Base-by-base conservation (phyloP, 2,113 vertebrate genomes). In the Laticauda colubrina region DNA sequence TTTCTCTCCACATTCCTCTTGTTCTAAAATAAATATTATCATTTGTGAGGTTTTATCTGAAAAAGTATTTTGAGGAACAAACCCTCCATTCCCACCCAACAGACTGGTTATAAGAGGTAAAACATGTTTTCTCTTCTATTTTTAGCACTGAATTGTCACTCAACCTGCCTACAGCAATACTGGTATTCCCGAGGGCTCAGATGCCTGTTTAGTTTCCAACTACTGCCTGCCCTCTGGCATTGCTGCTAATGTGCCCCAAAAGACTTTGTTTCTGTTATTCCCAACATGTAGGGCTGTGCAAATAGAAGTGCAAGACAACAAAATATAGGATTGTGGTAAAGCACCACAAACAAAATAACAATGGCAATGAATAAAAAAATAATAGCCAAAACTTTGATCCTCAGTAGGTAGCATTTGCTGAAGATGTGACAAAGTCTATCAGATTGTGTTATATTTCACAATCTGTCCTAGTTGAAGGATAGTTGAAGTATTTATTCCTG, bases 191-290 rank as follows among this genome's bases (percentile, higher is more conserved):
- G 88, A 0, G 92, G 92, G 96, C 95, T 2, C 89, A 91, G 94
- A 88, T 94, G 54, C 85, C 88, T 93, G 93, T 90, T 54, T 3
- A 85, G 61, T 96, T 95, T 88, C 93, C 95, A 34, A 93, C 45
- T 7, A 29, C 91, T 97, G 94, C 92, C 45, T 94, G 93, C 95
- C 97, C 96, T 57, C 61, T 95, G 94, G 96, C 96, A 75, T 0
- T 21, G 93, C 56, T 0, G 43, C 87, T 29, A 24, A 0, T 14
- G 93, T n/a, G 87, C 57, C 95, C 95, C 93, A 5, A 14, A n/a
- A 89, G 90, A 92, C 53, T 64, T 2, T 11, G 90, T 85, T 93
- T 24, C 93, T 91, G 7, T 91, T 92, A n/a, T 57, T 85, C 93
- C 90, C 89, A 91, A 45, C 94, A 5, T 90, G 57, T 85, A 93